Base-by-base conservation (phyloP, 1,140 invertebrate species). In the Eumaeus atala region DNA sequence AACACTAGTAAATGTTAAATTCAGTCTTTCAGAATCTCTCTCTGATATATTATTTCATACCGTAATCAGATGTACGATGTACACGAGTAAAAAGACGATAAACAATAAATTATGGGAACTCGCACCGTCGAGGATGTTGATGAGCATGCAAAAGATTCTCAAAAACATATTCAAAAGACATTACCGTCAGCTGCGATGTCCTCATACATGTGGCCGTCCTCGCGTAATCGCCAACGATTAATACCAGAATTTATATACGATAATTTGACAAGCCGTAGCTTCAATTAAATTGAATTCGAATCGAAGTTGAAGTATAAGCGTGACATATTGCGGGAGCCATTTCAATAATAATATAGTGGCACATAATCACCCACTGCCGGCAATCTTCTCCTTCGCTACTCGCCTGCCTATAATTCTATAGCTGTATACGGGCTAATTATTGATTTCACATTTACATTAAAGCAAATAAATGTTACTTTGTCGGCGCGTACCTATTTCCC, bases 201-300 rank as follows among this genome's bases (percentile, higher is more conserved):
- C 36, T 38, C 37, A 66, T 66, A 72, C 77, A 72, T 79, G 70
- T 72, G 70, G 64, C 61, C 69, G 72, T 69, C 60, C 66, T 76
- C 71, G 72, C 70, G 69, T 82, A 84, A 81, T 82, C 77, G 78
- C 74, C 72, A 79, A 77, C 70, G 73, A 84, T 81, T 81, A 82
- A 81, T 76, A 73, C 70, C 62, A 72, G 72, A 79, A 80, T 84
- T 79, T 79, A 84, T 81, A 72, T 73, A 65, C 67, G 68, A 75
- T 75, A 78, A 72, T 73, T 74, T 77, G 72, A 76, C 78, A 72
- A 66, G 68, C 68, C 70, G 59, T 70, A 64, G 59, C 58, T 70
- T 52, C 61, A 74, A 66, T 77, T 82, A 72, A 78, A 77, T 73
- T 72, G 64, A 74, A 82, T 76, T 74, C 66, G 74, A 82, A 73